Base-by-base conservation (phyloP, 2,113 vertebrate genomes). In the Piaya cayana region DNA sequence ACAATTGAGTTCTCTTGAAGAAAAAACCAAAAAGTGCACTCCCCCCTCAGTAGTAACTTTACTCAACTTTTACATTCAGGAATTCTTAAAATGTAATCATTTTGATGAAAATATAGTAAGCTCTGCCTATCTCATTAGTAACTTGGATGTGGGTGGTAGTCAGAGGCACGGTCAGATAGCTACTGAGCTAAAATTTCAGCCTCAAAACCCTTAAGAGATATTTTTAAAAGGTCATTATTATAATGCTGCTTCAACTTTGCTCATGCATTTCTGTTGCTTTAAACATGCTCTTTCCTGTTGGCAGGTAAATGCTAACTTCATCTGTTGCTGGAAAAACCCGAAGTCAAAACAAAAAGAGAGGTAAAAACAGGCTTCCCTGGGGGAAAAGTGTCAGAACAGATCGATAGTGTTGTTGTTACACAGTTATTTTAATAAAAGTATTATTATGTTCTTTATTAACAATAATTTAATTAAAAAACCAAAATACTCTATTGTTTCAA, bases 391-490 rank as follows among this genome's bases (percentile, higher is more conserved):
- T 98, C 97, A 96, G 97, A 98, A 97, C 80, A 97, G 97, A 98
- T 86, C 47, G 72, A 97, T 98, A 98, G 98, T 98, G 98, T 98
- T 98, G 97, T 89, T 97, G 96, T 97, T 98, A 97, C 96, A 95
- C 5, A 92, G 97, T 97, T 98, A 97, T 95, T 97, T 98, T 97
- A 97, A 98, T 98, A 98, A 98, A 98, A 98, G 98, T 97, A 98
- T 97, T 98, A 96, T 98, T 98, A 97, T 90, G 97, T 97, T 98
- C 96, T 98, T 98, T 98, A 98, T 98, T 97, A 98, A 97, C 97
- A 98, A 98, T 98, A 98, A 98, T 98, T 98, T 98, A 98, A 98
- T 98, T 98, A 98, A 98, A 98, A 98, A 97, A 97, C 88, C 97
- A 98, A 98, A 98, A 98, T 98, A 98, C 97, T 98, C 97, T 98